Conservation (phyloP, 2,113 vertebrate genomes). For the Heliornis fulica region DNA sequence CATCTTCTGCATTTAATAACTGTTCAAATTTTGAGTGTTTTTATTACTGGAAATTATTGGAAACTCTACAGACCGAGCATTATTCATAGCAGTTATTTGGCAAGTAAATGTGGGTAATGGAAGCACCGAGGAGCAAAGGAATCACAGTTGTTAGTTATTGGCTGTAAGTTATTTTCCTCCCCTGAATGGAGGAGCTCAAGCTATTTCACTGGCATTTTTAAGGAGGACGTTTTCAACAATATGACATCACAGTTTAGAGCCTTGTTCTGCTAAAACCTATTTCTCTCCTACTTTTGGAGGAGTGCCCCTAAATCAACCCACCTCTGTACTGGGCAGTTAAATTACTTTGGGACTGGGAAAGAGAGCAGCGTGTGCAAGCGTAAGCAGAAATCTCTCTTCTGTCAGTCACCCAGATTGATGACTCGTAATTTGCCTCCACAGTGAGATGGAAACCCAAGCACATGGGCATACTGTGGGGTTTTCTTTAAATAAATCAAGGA, state of each 20-base stretch:
- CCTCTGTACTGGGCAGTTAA: neutral
- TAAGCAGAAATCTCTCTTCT: neutral
- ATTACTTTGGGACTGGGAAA: neutral
- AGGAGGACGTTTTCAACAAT: neutral
- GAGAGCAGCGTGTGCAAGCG: neutral
- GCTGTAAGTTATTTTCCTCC: neutral
- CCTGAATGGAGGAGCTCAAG: neutral
- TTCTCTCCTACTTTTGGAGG: neutral
- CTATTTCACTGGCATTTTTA: neutral
- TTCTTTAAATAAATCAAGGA: neutral
- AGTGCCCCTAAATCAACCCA: neutral
- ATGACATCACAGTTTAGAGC: neutral
- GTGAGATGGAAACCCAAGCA: neutral
- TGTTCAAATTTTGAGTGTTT: neutral
- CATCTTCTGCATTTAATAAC: slow-evolving; percentile 10
- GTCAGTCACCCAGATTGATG: neutral
- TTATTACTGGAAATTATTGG: slow-evolving; percentile 24
- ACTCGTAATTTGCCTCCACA: neutral
- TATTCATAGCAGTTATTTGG: slow-evolving; percentile 15
- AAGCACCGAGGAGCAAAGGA: neutral
- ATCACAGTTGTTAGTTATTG: neutral
- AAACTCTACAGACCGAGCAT: neutral
- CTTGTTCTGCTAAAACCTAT: neutral
- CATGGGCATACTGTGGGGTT: neutral
- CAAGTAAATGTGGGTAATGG: slow-evolving; percentile 8